These are phyloP conservation scores for Patiria pectinifera DNA, from an alignment of 53 echinoderm and acorn worm genomes.

Conservation along the genomic window DNA sequence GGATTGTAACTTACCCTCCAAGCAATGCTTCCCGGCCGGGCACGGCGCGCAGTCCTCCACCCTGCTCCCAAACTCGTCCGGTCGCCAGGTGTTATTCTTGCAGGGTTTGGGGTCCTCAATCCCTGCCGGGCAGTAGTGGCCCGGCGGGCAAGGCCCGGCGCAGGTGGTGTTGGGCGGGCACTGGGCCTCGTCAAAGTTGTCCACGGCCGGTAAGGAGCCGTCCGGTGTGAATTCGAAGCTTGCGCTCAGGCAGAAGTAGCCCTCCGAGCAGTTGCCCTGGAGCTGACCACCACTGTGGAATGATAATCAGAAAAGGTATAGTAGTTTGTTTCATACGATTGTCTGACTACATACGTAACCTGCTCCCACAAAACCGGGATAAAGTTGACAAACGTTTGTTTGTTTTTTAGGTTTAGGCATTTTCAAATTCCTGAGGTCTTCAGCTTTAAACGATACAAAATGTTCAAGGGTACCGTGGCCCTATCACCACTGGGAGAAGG, in stretches of 20 bases:
- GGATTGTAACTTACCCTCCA: constrained; percentile 74
- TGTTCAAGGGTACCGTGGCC: no score
- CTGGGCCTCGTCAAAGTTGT: constrained; percentile 89
- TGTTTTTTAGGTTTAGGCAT: no score
- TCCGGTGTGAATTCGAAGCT: constrained; percentile 91
- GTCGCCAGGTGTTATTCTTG: constrained; percentile 81
- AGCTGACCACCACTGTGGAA: constrained; percentile 85
- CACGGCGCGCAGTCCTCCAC: constrained; percentile 89
- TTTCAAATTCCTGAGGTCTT: no score
- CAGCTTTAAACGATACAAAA: no score
- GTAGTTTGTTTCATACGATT: no score
- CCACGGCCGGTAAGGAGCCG: constrained; percentile 60
- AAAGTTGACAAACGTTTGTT: no score
- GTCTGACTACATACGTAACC: not conserved
- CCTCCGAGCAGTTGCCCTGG: constrained; percentile 90
- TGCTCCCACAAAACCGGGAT: no score
- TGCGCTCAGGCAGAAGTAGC: constrained; percentile 91
- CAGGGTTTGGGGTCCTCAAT: constrained; percentile 87
- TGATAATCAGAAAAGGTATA: no score
- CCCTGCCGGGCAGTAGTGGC: constrained; percentile 96
- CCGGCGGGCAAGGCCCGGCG: constrained; percentile 88
- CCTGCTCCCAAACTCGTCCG: constrained; percentile 82
- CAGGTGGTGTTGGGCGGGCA: constrained; percentile 92
- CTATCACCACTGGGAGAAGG: no score
- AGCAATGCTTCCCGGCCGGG: constrained; percentile 82